A percentile compares a stretch with the other conserved stretches of the same genome.
phyloP scores from a whole-genome alignment of 1,140 invertebrate genomes.

The Rhopalosiphum padi region DNA sequence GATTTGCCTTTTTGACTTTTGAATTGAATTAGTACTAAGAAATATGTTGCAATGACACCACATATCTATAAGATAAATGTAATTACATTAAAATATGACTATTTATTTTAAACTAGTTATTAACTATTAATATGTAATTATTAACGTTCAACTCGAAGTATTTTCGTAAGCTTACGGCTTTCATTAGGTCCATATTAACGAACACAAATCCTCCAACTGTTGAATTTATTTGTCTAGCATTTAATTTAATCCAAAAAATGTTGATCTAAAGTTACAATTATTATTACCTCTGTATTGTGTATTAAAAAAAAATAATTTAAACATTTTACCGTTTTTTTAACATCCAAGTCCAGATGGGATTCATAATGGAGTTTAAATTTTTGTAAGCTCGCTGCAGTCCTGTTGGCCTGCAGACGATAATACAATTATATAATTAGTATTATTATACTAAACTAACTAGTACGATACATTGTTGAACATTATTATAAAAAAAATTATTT shows the following conservation, averaged over 20 bases:
- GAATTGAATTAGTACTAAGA: conserved; percentile 35
- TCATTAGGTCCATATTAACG: not conserved
- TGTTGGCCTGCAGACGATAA: not conserved
- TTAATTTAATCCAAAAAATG: not conserved
- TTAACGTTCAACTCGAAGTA: not conserved
- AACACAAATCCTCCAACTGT: not conserved
- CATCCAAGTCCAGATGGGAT: conserved; percentile 3
- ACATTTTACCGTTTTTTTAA: conserved; percentile 14
- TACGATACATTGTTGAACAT: not conserved
- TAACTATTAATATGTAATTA: not conserved
- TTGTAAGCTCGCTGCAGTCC: not conserved
- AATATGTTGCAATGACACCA: not conserved
- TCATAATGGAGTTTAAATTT: not conserved
- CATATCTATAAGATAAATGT: not conserved
- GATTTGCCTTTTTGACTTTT: conserved; percentile 39
- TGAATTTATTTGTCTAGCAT: not conserved
- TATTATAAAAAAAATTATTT: not conserved
- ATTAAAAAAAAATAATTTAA: not conserved
- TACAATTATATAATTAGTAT: not conserved
- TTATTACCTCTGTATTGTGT: not conserved
- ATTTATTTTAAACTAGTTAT: not conserved
- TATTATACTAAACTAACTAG: not conserved
- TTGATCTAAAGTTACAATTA: not conserved
- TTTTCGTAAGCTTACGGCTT: not conserved
- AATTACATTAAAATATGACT: not conserved